Conservation (phyloP, 2,113 vertebrate genomes). For the Beaufortia kweichowensis region DNA sequence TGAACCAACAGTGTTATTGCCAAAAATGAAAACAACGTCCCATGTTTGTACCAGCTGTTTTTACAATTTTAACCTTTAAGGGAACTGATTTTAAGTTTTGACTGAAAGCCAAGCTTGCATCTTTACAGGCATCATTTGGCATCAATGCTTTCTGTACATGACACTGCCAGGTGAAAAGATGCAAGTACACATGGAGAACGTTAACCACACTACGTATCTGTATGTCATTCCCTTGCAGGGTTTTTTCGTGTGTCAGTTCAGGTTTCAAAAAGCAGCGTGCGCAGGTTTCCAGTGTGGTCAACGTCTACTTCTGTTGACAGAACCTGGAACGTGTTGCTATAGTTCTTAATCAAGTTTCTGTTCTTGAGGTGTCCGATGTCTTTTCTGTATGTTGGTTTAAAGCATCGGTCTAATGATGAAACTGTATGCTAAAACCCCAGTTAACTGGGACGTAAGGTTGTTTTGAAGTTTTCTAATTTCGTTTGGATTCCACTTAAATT, state of each 20-base stretch:
- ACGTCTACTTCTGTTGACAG: background rate
- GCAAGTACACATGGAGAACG: constrained; percentile 10
- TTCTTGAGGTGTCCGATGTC: constrained; percentile 4
- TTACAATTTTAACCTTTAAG: constrained; percentile 16
- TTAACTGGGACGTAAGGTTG: background rate
- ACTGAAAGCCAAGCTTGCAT: constrained; percentile 23
- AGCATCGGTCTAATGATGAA: background rate
- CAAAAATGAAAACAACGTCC: constrained; percentile 48
- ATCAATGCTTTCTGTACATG: background rate
- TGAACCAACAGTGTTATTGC: constrained; percentile 57
- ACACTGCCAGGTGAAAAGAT: constrained; percentile 49
- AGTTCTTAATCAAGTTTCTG: constrained; percentile 9
- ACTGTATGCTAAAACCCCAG: background rate
- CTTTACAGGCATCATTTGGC: constrained; percentile 19
- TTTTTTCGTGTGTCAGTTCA: background rate
- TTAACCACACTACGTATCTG: constrained; percentile 32
- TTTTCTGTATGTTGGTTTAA: background rate
- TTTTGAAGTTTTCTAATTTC: constrained; percentile 31
- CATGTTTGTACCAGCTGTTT: constrained; percentile 8
- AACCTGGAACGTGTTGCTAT: constrained; percentile 26
- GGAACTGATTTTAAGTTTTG: constrained; percentile 27
- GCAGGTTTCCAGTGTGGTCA: constrained; percentile 25
- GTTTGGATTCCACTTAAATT: constrained; percentile 27
- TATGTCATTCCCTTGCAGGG: background rate
- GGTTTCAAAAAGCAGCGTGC: constrained; percentile 14